phyloP scores from a whole-genome alignment of 2,113 vertebrate species.

The Labrus mixtus region DNA sequence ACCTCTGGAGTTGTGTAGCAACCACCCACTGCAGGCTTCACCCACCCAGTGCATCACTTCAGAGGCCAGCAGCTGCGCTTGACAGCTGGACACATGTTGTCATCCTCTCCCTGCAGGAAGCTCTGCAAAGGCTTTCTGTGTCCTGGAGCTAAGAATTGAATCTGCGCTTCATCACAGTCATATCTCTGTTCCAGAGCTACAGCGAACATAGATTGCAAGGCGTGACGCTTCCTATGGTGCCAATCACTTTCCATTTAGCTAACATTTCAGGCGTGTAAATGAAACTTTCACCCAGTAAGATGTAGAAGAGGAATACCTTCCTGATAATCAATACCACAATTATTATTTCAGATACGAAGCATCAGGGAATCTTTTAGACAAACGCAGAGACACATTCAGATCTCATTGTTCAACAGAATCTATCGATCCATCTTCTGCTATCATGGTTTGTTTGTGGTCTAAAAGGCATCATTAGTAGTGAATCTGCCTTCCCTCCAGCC shows the following conservation, averaged over 20 bases:
- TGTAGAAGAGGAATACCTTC: conserved; percentile 18
- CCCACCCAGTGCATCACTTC: conserved; percentile 56
- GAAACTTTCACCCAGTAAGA: background rate
- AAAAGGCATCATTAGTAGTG: conserved; percentile 52
- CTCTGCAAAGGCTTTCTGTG: conserved; percentile 33
- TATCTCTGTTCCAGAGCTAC: conserved; percentile 8
- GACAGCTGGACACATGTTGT: conserved; percentile 75
- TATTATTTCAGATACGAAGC: conserved; percentile 17
- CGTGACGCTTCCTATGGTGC: conserved; percentile 51
- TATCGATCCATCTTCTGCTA: conserved; percentile 39
- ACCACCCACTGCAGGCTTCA: conserved; percentile 50
- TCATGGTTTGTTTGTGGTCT: conserved; percentile 38
- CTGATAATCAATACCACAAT: conserved; percentile 25
- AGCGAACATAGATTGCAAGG: conserved; percentile 39
- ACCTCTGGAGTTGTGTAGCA: conserved; percentile 54
- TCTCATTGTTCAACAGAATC: conserved; percentile 16
- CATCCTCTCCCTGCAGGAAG: conserved; percentile 56
- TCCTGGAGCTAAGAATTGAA: conserved; percentile 68
- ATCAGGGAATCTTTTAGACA: conserved; percentile 17
- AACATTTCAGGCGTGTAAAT: background rate
- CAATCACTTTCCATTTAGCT: conserved; percentile 41
- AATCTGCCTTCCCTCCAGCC: conserved; percentile 32
- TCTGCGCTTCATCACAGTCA: conserved; percentile 61
- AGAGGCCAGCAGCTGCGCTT: conserved; percentile 66
- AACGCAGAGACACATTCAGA: conserved; percentile 11